Evolutionary conservation across 2,888 invertebrate genomes (phyloP), one percentile per base, ranked within the genome.

Genomic region (Agonopterix arenella): DNA sequence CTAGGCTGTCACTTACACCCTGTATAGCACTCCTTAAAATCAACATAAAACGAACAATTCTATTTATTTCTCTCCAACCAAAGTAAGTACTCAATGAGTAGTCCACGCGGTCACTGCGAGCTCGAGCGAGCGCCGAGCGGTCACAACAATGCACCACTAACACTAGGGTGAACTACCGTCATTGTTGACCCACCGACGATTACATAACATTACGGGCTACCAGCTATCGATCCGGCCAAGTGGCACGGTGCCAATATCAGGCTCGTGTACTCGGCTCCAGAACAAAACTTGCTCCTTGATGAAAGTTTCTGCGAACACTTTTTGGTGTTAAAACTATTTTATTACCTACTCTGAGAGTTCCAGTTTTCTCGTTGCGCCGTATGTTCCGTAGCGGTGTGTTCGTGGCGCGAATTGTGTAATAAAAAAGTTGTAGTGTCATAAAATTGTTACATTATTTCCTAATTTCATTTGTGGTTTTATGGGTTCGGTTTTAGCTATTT

Each of bases 211-310:
- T 28, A 28, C 71, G 64, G 65, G 63, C 65, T 68, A 50, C 53
- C 58, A 67, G 28, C 28, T 80, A 86, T 86, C 83, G 86, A 85
- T 81, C 84, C 62, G 61, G 60, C 67, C 72, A 69, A 68, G 76
- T 85, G 86, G 86, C 85, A 73, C 73, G 55, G 66, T 76, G 88
- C 88, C 88, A 88, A 78, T 77, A 75, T 73, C 71, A 76, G 80
- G 75, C 73, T 74, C 67, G 58, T 58, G 61, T 60, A 64, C 59
- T 60, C 68, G 68, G 65, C 69, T 72, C 71, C 70, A 70, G 70
- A 76, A 76, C 60, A 53, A 60, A 67, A 72, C 70, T 71, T 68
- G 66, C 44, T 60, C 62, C 61, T 59, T 64, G 61, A 67, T 66
- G 56, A 66, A 77, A 76, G 66, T 76, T 78, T 69, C 46, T 55